Percentiles rank a stretch among this genome's conserved stretches.
Conservation (phyloP, 2,113 vertebrate species). For the Tringa solitaria region DNA sequence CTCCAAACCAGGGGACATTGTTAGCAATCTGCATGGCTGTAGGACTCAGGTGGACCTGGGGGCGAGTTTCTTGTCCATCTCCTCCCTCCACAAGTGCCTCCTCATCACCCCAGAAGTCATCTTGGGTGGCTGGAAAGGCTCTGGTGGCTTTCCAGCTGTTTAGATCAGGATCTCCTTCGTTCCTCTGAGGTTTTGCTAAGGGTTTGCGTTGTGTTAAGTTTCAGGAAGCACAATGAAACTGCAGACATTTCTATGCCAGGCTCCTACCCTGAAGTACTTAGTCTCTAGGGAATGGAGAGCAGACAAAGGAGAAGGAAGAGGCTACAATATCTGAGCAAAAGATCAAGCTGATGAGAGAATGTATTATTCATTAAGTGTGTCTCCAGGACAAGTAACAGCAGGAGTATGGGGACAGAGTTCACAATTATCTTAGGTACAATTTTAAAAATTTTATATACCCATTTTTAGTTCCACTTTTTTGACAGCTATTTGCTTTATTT, state of each 20-base stretch:
- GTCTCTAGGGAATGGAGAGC: not conserved
- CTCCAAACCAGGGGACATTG: not conserved
- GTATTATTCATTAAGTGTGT: conserved; percentile 30
- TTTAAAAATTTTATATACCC: not conserved
- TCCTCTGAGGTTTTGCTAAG: not conserved
- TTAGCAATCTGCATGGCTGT: not conserved
- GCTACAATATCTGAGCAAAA: not conserved
- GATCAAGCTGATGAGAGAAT: conserved; percentile 22
- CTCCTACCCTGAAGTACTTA: conserved; percentile 7
- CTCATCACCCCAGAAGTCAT: not conserved
- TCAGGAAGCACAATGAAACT: conserved; percentile 14
- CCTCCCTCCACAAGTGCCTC: not conserved
- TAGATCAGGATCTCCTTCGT: not conserved
- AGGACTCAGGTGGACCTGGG: not conserved
- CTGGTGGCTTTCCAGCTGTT: not conserved
- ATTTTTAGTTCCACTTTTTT: not conserved
- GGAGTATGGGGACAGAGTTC: not conserved
- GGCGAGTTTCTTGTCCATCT: not conserved
- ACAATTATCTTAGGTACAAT: not conserved
- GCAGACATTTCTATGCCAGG: not conserved
- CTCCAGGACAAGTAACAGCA: not conserved
- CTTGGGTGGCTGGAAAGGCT: not conserved
- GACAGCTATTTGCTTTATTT: not conserved
- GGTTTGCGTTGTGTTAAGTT: not conserved
- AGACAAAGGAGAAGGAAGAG: conserved; percentile 21